These are phyloP conservation scores for Choloepus didactylus DNA, from an alignment of 2,797 vertebrate species.

Conservation along the genomic window DNA sequence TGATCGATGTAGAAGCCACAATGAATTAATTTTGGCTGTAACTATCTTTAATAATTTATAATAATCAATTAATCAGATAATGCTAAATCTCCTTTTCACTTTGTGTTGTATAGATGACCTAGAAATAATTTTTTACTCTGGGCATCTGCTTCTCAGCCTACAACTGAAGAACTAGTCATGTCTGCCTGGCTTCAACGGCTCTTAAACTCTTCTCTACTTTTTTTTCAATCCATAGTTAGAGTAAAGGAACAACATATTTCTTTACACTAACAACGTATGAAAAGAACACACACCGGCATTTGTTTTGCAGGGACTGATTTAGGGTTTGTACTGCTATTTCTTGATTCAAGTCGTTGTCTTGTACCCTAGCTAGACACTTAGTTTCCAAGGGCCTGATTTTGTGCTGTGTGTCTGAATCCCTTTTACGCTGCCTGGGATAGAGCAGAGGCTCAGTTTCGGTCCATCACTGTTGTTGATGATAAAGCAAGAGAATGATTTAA, in stretches of 20 bases:
- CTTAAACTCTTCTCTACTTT: neutral
- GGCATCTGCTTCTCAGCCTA: neutral
- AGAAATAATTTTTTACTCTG: neutral
- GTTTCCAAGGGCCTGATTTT: too few species aligned
- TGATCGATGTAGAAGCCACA: neutral
- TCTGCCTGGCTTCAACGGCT: neutral
- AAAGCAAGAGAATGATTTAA: neutral
- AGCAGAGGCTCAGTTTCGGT: neutral
- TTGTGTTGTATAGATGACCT: neutral
- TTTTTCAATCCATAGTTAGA: neutral
- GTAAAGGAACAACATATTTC: neutral
- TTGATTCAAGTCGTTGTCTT: neutral
- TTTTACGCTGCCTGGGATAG: neutral
- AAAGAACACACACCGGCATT: neutral
- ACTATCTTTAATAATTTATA: neutral
- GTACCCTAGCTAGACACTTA: neutral
- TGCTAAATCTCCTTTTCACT: neutral
- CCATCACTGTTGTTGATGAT: neutral
- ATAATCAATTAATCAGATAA: neutral
- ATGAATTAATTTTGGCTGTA: neutral
- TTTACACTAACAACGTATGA: neutral
- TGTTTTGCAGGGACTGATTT: neutral
- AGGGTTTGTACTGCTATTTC: neutral
- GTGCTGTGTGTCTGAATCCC: neutral
- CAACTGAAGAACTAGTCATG: neutral